Evolutionary conservation across 1,140 invertebrate species (phyloP).

Genomic region (Euwallacea fornicatus): DNA sequence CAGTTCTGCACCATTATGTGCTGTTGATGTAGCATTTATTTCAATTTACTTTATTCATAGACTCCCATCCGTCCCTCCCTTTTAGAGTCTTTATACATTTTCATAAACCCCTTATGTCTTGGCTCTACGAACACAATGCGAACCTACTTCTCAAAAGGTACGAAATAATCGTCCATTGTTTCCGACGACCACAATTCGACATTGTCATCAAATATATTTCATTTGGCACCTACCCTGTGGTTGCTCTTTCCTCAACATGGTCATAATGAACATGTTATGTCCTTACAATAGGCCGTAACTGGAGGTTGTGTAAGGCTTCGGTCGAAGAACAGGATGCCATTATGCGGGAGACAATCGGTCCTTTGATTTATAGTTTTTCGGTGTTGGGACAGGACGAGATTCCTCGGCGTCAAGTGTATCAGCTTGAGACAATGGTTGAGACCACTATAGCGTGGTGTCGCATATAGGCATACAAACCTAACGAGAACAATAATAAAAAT

Average conservation of each 20-base stretch:
- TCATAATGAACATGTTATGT: conserved; percentile 33
- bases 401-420: too few species aligned
- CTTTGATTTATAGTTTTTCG: conserved; percentile 23
- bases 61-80: not conserved
- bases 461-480: too few species aligned
- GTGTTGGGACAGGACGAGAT: too few species aligned
- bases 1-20: too few species aligned
- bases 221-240: conserved; percentile 22
- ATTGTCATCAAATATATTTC: conserved; percentile 19
- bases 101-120: not conserved
- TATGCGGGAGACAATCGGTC: conserved; percentile 26
- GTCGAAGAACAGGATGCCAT: conserved; percentile 16
- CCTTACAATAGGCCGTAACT: conserved; percentile 28
- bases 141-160: too few species aligned
- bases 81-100: not conserved
- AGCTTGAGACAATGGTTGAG: too few species aligned
- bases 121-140: too few species aligned
- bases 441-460: too few species aligned
- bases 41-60: not conserved
- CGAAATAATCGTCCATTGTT: conserved; percentile 19
- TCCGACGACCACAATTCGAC: conserved; percentile 15
- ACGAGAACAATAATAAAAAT: too few species aligned
- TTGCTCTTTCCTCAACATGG: conserved; percentile 26
- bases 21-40: not conserved
- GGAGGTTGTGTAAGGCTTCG: conserved; percentile 25